Evolutionary conservation across 2,113 vertebrate species (phyloP), one percentile per base, ranked within the genome.

Genomic region (Heterotilapia buettikoferi): DNA sequence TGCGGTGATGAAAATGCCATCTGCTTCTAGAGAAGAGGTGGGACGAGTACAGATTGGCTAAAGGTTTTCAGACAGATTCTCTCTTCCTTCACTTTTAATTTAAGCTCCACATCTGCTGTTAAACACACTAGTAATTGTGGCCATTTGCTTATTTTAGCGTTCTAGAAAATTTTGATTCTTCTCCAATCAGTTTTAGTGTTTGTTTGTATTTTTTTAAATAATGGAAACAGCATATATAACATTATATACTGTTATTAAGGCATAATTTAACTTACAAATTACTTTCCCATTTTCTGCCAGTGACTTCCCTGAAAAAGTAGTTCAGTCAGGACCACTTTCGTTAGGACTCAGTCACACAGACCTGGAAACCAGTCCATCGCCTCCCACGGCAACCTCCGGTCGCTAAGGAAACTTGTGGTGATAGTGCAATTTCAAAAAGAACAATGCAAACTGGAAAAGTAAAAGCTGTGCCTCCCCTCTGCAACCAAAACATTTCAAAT

Each of bases 11-110:
- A 83, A 84, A 68, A 80, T 29, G 11, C 68, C 86, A 85, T 90
- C 89, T 93, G 93, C 88, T 88, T 50, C 80, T 29, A 63, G 54
- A 16, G 76, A n/a, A 16, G 82, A 86, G 54, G 50, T 61, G 71
- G 73, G 45, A 86, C 24, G 40, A 73, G 40, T 47, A 84, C 61
- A 50, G 38, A 71, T 56, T 76, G 12, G 18, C 19, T 57, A 4
- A 5, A 2, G 31, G 53, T 82, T 53, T 24, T 31, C n/a, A 29
- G 47, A 89, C 84, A 73, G 14, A 81, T 78, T 85, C 57, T 66
- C 6, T 16, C 26, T 45, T 86, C 26, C 45, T 61, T 61, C 8
- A 26, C 33, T 29, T 59, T 56, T 5, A 86, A 76, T 80, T 56
- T n/a, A 83, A 66, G 11, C 68, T 14, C 3, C 43, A 83, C 33